These are phyloP conservation scores for Heliconius sara DNA, from an alignment of 2,888 invertebrate species.

Conservation along the genomic window DNA sequence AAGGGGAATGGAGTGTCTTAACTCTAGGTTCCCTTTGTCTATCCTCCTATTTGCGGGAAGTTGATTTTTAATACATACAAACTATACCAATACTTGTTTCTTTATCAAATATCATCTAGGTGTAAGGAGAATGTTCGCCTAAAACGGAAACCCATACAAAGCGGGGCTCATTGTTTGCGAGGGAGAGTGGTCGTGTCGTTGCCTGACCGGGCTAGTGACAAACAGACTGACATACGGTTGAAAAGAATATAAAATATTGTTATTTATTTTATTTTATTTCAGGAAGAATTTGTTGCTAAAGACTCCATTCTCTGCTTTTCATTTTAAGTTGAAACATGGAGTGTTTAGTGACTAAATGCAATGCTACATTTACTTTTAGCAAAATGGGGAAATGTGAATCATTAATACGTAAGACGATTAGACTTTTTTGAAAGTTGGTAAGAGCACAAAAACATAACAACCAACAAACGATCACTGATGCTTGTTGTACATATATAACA, in stretches of 20 bases:
- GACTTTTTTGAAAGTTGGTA: no score
- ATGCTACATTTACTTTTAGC: no score
- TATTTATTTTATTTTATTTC: not conserved
- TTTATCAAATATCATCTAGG: constrained; percentile 1
- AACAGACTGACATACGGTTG: constrained; percentile 47
- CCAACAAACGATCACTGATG: not conserved
- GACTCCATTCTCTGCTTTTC: no score
- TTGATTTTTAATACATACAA: not conserved
- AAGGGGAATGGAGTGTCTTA: no score
- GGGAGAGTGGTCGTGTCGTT: constrained; percentile 58
- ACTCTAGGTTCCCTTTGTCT: no score
- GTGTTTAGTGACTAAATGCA: no score
- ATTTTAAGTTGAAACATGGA: no score
- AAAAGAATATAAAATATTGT: not conserved
- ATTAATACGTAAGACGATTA: no score
- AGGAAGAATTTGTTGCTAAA: no score
- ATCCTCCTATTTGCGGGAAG: no score
- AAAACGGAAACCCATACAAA: constrained; percentile 32
- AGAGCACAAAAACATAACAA: no score
- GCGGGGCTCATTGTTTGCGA: constrained; percentile 50
- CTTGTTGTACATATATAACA: not conserved
- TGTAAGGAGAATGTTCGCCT: constrained; percentile 29
- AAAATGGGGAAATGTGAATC: no score
- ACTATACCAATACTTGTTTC: not conserved
- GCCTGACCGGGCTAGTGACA: constrained; percentile 51